Evolutionary conservation across 2,797 vertebrate genomes (phyloP), one percentile per base, ranked within the genome.

Genomic region (Lindbergichthys nudifrons): DNA sequence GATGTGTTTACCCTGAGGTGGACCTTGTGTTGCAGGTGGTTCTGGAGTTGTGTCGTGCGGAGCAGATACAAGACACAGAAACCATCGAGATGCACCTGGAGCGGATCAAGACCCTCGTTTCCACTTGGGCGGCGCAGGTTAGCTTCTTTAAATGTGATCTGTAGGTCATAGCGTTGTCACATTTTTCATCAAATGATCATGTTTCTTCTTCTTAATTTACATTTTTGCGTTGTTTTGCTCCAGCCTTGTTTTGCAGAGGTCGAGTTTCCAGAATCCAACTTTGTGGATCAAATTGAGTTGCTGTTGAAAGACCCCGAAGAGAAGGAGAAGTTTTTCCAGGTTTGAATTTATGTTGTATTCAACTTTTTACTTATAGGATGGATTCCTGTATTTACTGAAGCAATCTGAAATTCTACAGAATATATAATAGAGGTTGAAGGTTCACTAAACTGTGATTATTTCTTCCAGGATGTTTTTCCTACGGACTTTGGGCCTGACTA

Each of bases 401-500:
- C 32, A 36, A 36, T 7, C 32, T 36, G 6, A 9, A 36, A 36
- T 36, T 36, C 8, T 6, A 36, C 32, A 36, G 32, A 10, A 26
- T 16, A 19, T 6, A 15, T 47, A 36, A 36, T 36, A 0, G 51
- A 54, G 4, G 19, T 61, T 19, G 14, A 11, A 12, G 23, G 12
- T 30, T 2, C 6, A 21, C 42, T 64, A 41, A 47, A 53, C 9
- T 15, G 10, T 45, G 12, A 10, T 21, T 13, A 1, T 77, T 39
- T 14, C 12, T 61, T 75, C 12, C 65, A 96, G 95, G 94, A 95
- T 72, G 88, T 92, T 30, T 94, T 96, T 56, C 92, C 93, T 21
- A 86, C 88, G 0, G 95, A 95, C 18, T 96, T 96, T 18, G 96
- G 96, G 21, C 92, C 95, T 0, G 80, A 88, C 0, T 96, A 95